These are phyloP conservation scores for Harpagoxenus sublaevis DNA, from an alignment of 2,888 invertebrate genomes.

Conservation along the genomic window DNA sequence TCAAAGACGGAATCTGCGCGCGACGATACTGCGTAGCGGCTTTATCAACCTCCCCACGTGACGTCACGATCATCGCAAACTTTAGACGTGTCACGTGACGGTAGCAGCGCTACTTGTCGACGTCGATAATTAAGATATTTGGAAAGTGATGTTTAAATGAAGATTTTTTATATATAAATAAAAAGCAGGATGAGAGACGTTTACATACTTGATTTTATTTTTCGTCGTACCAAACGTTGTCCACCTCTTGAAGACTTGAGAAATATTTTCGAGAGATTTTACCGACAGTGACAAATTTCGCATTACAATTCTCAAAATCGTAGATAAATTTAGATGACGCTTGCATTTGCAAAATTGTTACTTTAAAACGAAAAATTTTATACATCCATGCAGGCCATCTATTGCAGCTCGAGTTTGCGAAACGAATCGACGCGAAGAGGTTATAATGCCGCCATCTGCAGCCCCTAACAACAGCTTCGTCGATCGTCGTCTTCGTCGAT, in stretches of 20 bases:
- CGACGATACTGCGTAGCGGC: slow-evolving; percentile 61
- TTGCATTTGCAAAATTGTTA: neutral
- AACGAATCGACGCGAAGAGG: neutral
- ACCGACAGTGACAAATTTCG: neutral
- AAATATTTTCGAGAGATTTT: no score
- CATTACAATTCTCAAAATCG: neutral
- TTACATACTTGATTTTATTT: no score
- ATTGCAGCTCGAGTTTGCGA: neutral
- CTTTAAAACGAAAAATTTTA: no score
- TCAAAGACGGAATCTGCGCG: slow-evolving; percentile 59
- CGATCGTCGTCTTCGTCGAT: neutral
- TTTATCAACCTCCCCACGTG: slow-evolving; percentile 67
- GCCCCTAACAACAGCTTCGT: neutral
- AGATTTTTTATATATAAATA: neutral
- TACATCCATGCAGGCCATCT: neutral
- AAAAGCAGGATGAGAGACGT: neutral
- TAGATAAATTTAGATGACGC: neutral
- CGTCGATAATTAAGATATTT: slow-evolving; percentile 1
- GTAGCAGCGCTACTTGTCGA: slow-evolving; percentile 69
- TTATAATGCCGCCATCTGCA: neutral
- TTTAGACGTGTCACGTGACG: slow-evolving; percentile 47
- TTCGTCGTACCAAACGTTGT: no score
- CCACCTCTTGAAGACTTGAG: no score
- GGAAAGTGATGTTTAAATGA: neutral
- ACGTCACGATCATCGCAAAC: slow-evolving; percentile 68